phyloP scores from a whole-genome alignment of 2,797 vertebrate genomes.

The Yasuhikotakia modesta region DNA sequence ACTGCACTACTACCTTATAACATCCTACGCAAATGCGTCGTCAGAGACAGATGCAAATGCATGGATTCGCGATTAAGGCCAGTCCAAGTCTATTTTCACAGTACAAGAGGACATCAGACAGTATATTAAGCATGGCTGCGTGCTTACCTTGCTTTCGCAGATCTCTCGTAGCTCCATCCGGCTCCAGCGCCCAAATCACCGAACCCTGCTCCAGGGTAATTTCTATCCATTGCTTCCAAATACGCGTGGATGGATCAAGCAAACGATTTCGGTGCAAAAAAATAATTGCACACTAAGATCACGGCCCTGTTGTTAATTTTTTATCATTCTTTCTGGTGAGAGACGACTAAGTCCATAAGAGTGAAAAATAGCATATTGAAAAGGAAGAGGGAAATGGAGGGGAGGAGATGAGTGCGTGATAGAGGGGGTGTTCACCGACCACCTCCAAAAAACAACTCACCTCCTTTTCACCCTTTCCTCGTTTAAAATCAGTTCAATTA shows the following conservation, averaged over 20 bases:
- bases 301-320: conserved; percentile 71
- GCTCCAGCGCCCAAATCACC: conserved; percentile 70
- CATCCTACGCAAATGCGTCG: conserved; percentile 55
- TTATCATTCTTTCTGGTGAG: conserved; percentile 78
- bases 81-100: conserved; percentile 14
- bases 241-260: conserved; percentile 64
- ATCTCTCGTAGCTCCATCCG: conserved; percentile 73
- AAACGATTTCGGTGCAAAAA: conserved; percentile 63
- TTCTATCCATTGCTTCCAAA: conserved; percentile 80
- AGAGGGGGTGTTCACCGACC: conserved; percentile 78
- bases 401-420: conserved; percentile 76
- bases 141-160: conserved; percentile 81
- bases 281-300: conserved; percentile 61
- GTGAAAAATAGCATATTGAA: conserved; percentile 82
- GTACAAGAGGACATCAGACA: conserved; percentile 22
- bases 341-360: conserved; percentile 78
- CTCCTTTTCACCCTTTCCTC: conserved; percentile 60
- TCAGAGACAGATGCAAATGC: conserved; percentile 51
- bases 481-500: conserved; percentile 55
- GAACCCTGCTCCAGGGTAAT: conserved; percentile 75
- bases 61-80: conserved; percentile 37
- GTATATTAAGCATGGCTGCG: conserved; percentile 56
- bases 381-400: conserved; percentile 79
- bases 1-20: conserved; percentile 47
- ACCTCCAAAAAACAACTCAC: conserved; percentile 32